Evolutionary conservation across 2,888 invertebrate genomes (phyloP), one percentile per base, ranked within the genome.

Genomic region (Sarcophaga subvicina): DNA sequence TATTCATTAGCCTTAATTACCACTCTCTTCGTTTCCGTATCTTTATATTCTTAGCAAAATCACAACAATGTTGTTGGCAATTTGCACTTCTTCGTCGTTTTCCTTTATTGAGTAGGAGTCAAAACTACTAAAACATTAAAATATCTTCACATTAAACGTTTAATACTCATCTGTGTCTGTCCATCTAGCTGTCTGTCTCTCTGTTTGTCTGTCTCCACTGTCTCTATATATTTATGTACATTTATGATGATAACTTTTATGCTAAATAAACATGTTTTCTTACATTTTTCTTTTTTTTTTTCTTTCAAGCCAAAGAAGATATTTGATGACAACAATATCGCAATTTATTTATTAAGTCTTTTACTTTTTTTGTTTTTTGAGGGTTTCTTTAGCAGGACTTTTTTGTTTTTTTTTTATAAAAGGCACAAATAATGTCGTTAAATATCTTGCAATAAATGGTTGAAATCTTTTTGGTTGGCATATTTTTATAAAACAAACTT

Each of bases 61-160:
- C 14, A 11, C 27, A 67, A 72, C 6, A 59, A 5, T 5, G 12
- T 22, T 69, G 66, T 69, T 63, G 59, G 59, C 70, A 3, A 22
- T 73, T 75, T 63, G 75, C 75, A 70, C 69, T 17, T 71, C 27
- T 77, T 47, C 37, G 12, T 22, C 3, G 12, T 54, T 49, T 49
- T 8, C 49, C 12, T 49, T 54, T 10, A 47, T 47, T 71, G 66
- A 64, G 82, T 82, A 60, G 82, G 71, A 71, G 76, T 82, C 22
- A 77, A 77, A 59, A 11, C 47, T 64, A 77, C 66, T 71, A 47
- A 71, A 70, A 60, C 12, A 78, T 62, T 79, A 62, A 79, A 71
- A 63, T 79, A 25, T 79, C 27, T 71, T 2, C 1, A 27, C 27
- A 64, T 49, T 71, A 66, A 59, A n/a, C 25, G 54, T 60, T 67